phyloP scores from a whole-genome alignment of 2,888 invertebrate species.

The Patella caerulea region DNA sequence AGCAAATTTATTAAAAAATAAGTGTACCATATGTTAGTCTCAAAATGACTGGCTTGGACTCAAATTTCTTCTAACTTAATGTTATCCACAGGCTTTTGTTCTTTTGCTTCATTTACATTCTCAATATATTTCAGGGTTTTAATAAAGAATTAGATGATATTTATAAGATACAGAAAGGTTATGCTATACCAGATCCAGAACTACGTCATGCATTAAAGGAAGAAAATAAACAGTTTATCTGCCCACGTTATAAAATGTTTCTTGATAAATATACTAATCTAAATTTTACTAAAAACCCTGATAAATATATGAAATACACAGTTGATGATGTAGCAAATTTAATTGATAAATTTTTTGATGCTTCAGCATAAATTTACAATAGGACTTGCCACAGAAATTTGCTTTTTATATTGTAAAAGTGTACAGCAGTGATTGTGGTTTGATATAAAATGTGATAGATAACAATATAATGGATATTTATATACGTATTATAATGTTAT shows the following conservation, averaged over 20 bases:
- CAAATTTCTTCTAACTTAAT: no score
- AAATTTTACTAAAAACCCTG: constrained; percentile 92
- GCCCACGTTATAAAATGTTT: constrained; percentile 82
- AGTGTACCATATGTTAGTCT: no score
- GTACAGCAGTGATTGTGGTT: no score
- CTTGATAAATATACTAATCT: constrained; percentile 75
- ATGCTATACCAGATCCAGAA: constrained; percentile 93
- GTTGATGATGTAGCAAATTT: constrained; percentile 87
- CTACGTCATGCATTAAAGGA: constrained; percentile 88
- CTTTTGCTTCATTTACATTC: no score
- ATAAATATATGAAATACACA: constrained; percentile 92
- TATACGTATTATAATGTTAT: no score
- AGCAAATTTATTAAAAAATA: no score
- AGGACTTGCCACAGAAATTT: neutral
- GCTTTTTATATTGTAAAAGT: neutral
- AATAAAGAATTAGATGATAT: constrained; percentile 96
- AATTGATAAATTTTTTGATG: constrained; percentile 92
- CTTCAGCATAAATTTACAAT: constrained; percentile 47
- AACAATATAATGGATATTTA: no score
- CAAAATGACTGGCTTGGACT: no score
- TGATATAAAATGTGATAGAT: no score
- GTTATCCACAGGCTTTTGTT: no score
- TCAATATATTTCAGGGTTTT: constrained; percentile 80
- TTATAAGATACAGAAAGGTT: constrained; percentile 86
- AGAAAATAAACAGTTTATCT: constrained; percentile 89